Base-by-base conservation (phyloP, 64 coral and sea anemone species). In the Hydrozoanthus tunicans region DNA sequence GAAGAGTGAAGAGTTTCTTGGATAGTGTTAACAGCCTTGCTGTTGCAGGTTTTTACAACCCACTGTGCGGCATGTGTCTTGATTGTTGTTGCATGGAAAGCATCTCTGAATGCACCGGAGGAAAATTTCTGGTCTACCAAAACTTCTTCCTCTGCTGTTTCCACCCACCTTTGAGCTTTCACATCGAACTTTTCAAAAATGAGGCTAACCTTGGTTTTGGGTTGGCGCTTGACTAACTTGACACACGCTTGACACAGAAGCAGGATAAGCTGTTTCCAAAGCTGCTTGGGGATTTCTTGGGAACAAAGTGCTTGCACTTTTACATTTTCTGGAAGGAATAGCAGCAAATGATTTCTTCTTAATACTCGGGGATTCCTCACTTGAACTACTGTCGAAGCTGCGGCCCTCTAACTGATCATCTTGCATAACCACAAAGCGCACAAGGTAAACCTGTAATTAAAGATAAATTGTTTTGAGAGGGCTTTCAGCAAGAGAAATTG, bases 391-490 rank as follows among this genome's bases (percentile, higher is more conserved):
- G 70, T 62, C 32, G 15, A 59, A 60, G 13, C 13, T 25, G 10
- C 59, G 54, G 14, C 62, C 53, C 12, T 51, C 76, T 15, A 11
- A 24, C 14, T 32, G 58, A 51, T 82, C 61, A 53, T 91, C 90
- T 82, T 91, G 59, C 20, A 60, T n/a, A 24, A 90, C 89, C 53
- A 91, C 90, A 91, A 91, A 91, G 73, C 90, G 64, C 15, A 91
- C 90, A 5, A 91, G 90, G 57, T 91, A 91, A 57, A 91, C 90
- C 90, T 91, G 59, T 78, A 79, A 79, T 79, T 58, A 58, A 54
- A 77, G 51, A 55, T 70, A 23, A 70, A 23, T n/a, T 23, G 67
- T 23, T 70, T 70, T 70, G n/a, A 15, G 25, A 70, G 24, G 7
- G 25, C 5, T 70, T 70, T 70, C 67, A 43, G 32, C 32, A 43